Conservation (phyloP, 2,797 vertebrate genomes). For the Enteromius mattozi region DNA sequence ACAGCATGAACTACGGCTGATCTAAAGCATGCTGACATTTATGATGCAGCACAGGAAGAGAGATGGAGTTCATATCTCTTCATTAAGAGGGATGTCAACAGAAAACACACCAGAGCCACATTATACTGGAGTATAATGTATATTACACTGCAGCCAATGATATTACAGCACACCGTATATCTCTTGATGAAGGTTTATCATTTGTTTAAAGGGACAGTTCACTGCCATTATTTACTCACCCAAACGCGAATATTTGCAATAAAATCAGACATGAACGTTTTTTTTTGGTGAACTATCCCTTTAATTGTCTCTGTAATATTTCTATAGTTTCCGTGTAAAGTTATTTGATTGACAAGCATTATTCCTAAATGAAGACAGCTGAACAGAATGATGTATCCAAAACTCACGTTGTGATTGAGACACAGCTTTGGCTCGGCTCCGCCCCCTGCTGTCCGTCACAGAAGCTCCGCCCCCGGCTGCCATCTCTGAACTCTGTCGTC, state of each 20-base stretch:
- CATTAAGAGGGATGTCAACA: neutral
- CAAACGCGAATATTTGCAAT: neutral
- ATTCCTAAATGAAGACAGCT: neutral
- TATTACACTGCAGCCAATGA: constrained; percentile 9
- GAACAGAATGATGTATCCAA: neutral
- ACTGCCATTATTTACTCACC: neutral
- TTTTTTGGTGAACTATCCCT: neutral
- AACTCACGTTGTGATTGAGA: constrained; percentile 93
- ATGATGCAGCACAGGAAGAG: constrained; percentile 27
- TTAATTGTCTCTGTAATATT: neutral
- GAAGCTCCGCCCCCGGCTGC: constrained; percentile 75
- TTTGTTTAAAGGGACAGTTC: neutral
- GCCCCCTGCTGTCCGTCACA: constrained; percentile 85
- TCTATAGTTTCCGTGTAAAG: neutral
- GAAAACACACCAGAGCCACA: constrained; percentile 9
- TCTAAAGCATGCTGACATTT: constrained; percentile 39
- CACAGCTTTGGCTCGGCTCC: constrained; percentile 90
- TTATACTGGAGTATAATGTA: constrained; percentile 30
- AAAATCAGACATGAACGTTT: neutral
- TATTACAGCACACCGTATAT: neutral
- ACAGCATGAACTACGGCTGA: constrained; percentile 29
- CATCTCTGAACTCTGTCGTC: constrained; percentile 84
- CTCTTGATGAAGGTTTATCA: neutral
- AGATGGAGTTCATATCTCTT: constrained; percentile 3
- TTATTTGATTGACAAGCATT: neutral